phyloP scores from a whole-genome alignment of 2,113 vertebrate genomes.

The Pycnonotus jocosus region DNA sequence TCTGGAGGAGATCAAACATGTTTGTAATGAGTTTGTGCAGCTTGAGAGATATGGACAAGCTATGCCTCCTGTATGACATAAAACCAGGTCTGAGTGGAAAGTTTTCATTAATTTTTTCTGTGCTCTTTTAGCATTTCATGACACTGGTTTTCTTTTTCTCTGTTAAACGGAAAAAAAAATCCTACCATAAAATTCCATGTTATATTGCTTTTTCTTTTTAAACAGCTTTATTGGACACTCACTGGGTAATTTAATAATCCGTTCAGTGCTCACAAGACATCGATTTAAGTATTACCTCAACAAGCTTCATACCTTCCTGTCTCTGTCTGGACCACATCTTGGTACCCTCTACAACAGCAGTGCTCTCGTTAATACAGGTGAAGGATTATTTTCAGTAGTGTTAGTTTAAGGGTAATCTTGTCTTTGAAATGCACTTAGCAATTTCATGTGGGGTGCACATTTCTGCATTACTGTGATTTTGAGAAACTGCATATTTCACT shows the following conservation, averaged over 20 bases:
- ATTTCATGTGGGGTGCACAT: not conserved
- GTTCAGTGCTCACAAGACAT: slow-evolving; percentile 93
- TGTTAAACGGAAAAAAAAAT: not conserved
- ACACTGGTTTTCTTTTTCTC: not conserved
- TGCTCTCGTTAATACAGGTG: slow-evolving; percentile 96
- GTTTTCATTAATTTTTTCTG: not conserved
- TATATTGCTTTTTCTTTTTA: slow-evolving; percentile 24
- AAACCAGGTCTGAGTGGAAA: not conserved
- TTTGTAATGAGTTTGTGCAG: not conserved
- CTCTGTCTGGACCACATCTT: slow-evolving; percentile 95
- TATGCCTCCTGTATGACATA: not conserved
- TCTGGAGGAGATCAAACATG: not conserved
- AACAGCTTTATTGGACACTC: slow-evolving; percentile 97
- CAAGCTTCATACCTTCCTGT: slow-evolving; percentile 95
- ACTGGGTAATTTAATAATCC: slow-evolving; percentile 95
- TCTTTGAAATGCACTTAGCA: not conserved
- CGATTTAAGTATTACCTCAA: slow-evolving; percentile 95
- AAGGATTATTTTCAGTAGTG: not conserved
- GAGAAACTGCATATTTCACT: not conserved
- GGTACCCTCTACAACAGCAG: slow-evolving; percentile 98
- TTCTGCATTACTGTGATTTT: not conserved
- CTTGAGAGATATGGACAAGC: not conserved
- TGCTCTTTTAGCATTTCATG: not conserved
- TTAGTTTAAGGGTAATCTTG: not conserved
- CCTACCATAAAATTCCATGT: not conserved